These are phyloP conservation scores for Parnassius apollo DNA, from an alignment of 2,888 invertebrate species.

Conservation along the genomic window DNA sequence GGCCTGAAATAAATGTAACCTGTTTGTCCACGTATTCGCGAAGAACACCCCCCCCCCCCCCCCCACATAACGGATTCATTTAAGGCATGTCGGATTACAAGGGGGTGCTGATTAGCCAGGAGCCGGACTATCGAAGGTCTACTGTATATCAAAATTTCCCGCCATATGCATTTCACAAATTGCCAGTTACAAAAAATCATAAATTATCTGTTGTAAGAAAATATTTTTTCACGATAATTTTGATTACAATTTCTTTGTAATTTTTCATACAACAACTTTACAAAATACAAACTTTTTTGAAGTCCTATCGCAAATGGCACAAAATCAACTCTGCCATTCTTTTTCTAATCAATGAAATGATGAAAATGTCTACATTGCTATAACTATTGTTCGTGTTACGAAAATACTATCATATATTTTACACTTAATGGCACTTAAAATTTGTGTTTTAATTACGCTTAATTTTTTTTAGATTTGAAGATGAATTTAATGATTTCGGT, in stretches of 20 bases:
- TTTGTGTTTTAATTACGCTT: slow-evolving; percentile 39
- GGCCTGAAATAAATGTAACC: too few species aligned
- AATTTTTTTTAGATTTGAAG: slow-evolving; percentile 20
- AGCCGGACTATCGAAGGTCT: too few species aligned
- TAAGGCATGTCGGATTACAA: too few species aligned
- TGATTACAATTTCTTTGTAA: slow-evolving; percentile 31
- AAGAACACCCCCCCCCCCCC: too few species aligned
- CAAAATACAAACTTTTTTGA: slow-evolving; percentile 30
- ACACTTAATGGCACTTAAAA: slow-evolving; percentile 71
- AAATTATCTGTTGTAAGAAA: slow-evolving; percentile 4
- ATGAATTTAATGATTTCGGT: slow-evolving; percentile 3
- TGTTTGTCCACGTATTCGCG: too few species aligned
- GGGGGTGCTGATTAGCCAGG: too few species aligned
- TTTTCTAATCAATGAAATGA: slow-evolving; percentile 17
- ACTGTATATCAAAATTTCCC: background rate
- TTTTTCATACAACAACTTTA: slow-evolving; percentile 33
- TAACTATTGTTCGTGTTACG: slow-evolving; percentile 60
- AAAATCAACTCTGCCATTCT: slow-evolving; percentile 29
- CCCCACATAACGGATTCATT: too few species aligned
- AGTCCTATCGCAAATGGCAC: slow-evolving; percentile 33
- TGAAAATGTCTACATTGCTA: slow-evolving; percentile 34
- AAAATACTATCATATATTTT: slow-evolving; percentile 66
- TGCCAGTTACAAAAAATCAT: background rate
- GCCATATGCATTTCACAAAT: slow-evolving; percentile 5
- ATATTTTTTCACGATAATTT: slow-evolving; percentile 25